Percentiles rank a stretch among this genome's conserved stretches.
phyloP scores from a whole-genome alignment of 2,113 vertebrate species.

The Pavo muticus region DNA sequence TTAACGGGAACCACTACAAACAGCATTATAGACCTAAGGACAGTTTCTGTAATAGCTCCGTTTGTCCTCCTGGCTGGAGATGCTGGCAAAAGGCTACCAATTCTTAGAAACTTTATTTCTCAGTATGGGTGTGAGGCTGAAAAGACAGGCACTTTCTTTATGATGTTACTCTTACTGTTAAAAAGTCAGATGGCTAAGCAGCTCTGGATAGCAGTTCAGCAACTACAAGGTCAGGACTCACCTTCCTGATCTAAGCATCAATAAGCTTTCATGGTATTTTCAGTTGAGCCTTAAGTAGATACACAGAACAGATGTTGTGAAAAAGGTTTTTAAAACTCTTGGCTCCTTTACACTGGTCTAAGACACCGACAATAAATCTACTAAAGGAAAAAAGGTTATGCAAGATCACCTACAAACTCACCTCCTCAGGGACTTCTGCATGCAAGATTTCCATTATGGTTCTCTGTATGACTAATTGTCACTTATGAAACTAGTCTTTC shows the following conservation, averaged over 20 bases:
- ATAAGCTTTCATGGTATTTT: neutral
- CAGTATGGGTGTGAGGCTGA: neutral
- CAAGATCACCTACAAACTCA: neutral
- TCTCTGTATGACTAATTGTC: neutral
- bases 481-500: neutral
- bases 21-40: neutral
- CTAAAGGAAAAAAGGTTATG: neutral
- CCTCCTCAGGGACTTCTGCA: neutral
- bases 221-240: constrained; percentile 42
- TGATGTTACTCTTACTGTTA: constrained; percentile 2
- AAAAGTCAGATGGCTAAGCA: constrained; percentile 3
- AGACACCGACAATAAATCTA: constrained; percentile 14
- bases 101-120: constrained; percentile 8
- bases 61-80: constrained; percentile 22
- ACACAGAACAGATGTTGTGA: constrained; percentile 37
- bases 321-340: constrained; percentile 52
- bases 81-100: constrained; percentile 18
- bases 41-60: neutral
- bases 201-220: constrained; percentile 45
- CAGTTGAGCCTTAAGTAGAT: neutral
- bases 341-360: neutral
- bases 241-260: constrained; percentile 49
- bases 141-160: neutral
- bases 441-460: neutral
- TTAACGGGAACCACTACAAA: neutral